These are phyloP conservation scores for Alcedo quadribrachys DNA, from an alignment of 2,797 vertebrate genomes.

Conservation along the genomic window DNA sequence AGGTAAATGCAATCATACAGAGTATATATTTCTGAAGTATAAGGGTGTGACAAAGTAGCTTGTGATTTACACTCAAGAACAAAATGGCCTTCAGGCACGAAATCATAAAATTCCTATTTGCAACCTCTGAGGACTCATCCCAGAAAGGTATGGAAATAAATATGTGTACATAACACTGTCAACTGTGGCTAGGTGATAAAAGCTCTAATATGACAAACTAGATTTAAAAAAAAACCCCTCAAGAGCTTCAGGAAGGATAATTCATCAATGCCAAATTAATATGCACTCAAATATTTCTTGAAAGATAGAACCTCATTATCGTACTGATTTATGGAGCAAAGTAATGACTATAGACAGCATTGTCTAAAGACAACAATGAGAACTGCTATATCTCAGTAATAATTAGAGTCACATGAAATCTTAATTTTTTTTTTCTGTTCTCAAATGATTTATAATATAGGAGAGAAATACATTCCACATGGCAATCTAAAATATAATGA, in stretches of 20 bases:
- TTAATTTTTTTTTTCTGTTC: neutral
- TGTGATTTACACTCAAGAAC: neutral
- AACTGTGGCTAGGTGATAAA: conserved; percentile 35
- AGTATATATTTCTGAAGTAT: neutral
- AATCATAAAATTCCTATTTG: neutral
- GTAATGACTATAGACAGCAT: conserved; percentile 54
- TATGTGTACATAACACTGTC: neutral
- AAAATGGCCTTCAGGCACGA: neutral
- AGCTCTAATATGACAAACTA: conserved; percentile 17
- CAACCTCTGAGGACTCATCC: neutral
- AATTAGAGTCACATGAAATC: conserved; percentile 53
- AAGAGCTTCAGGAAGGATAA: neutral
- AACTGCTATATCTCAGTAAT: conserved; percentile 10
- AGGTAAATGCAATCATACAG: neutral
- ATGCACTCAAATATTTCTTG: conserved; percentile 21
- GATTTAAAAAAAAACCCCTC: conserved; percentile 6
- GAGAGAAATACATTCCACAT: neutral
- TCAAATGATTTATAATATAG: neutral
- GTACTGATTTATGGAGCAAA: conserved; percentile 36
- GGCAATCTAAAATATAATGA: neutral
- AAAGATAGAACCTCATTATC: conserved; percentile 54
- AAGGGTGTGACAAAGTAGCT: neutral
- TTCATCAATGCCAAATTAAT: conserved; percentile 55
- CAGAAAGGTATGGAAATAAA: conserved; percentile 38
- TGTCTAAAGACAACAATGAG: conserved; percentile 55